Evolutionary conservation across 1,140 invertebrate species (phyloP).

Genomic region (Mylabris phalerata): DNA sequence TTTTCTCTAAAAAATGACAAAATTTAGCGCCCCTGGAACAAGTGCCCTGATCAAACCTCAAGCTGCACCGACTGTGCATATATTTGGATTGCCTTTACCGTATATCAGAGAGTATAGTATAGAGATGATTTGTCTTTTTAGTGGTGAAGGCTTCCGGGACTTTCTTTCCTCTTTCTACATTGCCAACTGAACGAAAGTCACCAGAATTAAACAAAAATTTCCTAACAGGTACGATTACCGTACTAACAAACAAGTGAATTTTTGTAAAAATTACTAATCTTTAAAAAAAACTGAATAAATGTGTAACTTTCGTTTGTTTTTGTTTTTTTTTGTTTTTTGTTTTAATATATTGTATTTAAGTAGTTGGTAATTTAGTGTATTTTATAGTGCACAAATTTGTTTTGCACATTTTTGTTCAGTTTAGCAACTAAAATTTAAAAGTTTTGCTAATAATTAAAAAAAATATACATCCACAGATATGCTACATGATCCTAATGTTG

Average conservation of each 20-base stretch:
- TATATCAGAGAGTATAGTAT: constrained; percentile 14
- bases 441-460: neutral
- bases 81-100: neutral
- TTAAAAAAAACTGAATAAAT: neutral
- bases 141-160: constrained; percentile 89
- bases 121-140: constrained; percentile 54
- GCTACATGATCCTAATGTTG: neutral
- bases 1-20: too few species aligned
- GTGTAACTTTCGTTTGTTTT: neutral
- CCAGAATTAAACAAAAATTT: constrained; percentile 30
- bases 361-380: too few species aligned
- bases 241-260: constrained; percentile 16
- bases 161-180: constrained; percentile 83
- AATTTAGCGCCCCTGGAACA: too few species aligned
- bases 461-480: neutral
- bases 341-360: too few species aligned
- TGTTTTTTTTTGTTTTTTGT: neutral
- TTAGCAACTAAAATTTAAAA: neutral
- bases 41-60: too few species aligned
- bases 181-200: constrained; percentile 42
- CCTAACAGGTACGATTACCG: constrained; percentile 33
- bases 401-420: neutral
- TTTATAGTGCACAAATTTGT: neutral
- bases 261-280: neutral
- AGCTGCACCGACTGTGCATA: neutral